Conservation (phyloP, 2,888 invertebrate species). For the Amblyteles armatorius region DNA sequence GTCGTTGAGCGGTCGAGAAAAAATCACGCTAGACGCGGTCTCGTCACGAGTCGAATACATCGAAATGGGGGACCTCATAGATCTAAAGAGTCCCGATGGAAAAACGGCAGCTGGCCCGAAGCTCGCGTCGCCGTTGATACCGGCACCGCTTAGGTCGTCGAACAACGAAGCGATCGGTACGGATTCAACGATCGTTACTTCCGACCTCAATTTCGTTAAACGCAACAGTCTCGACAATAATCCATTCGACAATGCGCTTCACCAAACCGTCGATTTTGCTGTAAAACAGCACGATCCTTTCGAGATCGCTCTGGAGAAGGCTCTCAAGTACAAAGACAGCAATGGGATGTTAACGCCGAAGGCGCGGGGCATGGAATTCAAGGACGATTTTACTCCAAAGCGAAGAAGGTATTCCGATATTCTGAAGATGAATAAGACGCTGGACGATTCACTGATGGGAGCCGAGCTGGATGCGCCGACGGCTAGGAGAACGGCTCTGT, state of each 20-base stretch:
- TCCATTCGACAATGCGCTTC: slow-evolving; percentile 80
- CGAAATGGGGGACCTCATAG: slow-evolving; percentile 80
- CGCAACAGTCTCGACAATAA: slow-evolving; percentile 79
- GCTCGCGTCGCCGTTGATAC: slow-evolving; percentile 79
- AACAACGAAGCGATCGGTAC: slow-evolving; percentile 39
- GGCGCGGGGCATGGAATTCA: slow-evolving; percentile 61
- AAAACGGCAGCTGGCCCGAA: slow-evolving; percentile 66
- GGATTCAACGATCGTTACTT: slow-evolving; percentile 16
- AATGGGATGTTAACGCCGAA: background rate
- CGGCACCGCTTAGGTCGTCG: slow-evolving; percentile 68
- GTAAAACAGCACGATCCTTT: slow-evolving; percentile 81
- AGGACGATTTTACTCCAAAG: slow-evolving; percentile 70
- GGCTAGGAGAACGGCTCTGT: background rate
- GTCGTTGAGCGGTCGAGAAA: background rate
- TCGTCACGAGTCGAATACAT: background rate
- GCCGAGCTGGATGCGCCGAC: background rate
- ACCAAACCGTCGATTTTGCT: slow-evolving; percentile 78
- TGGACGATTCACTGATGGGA: slow-evolving; percentile 71
- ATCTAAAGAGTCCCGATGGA: slow-evolving; percentile 77
- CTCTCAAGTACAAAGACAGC: slow-evolving; percentile 61
- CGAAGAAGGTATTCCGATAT: slow-evolving; percentile 67
- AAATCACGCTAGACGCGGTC: background rate
- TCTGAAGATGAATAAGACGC: slow-evolving; percentile 76
- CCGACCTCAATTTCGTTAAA: slow-evolving; percentile 59
- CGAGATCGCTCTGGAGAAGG: slow-evolving; percentile 77